phyloP scores from a whole-genome alignment of 2,888 invertebrate genomes.

The Andricus curvator region DNA sequence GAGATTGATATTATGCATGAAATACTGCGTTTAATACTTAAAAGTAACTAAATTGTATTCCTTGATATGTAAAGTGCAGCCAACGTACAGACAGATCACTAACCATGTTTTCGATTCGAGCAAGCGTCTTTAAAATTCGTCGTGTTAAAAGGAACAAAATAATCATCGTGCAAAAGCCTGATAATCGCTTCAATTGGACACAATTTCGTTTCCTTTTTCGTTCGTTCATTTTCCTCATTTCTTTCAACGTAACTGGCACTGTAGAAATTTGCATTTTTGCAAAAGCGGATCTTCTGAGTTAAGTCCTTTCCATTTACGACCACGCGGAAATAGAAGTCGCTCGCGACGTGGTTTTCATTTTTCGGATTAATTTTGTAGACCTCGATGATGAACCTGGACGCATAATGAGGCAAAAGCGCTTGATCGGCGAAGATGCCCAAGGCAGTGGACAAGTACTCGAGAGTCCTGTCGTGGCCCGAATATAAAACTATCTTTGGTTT shows the following conservation, averaged over 20 bases:
- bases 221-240: constrained; percentile 77
- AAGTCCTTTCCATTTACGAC: constrained; percentile 93
- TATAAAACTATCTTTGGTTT: constrained; percentile 88
- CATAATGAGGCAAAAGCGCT: constrained; percentile 88
- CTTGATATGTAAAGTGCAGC: constrained; percentile 29
- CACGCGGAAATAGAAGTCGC: constrained; percentile 89
- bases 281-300: constrained; percentile 90
- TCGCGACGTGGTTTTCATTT: constrained; percentile 81
- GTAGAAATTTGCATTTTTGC: constrained; percentile 82
- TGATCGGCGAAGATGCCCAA: constrained; percentile 84
- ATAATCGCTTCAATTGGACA: constrained; percentile 94
- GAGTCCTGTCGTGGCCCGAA: constrained; percentile 95
- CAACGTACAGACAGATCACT: background rate
- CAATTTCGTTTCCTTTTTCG: constrained; percentile 80
- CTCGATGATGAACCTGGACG: constrained; percentile 92
- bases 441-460: constrained; percentile 90
- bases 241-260: constrained; percentile 71
- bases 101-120: constrained; percentile 54
- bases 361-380: constrained; percentile 87
- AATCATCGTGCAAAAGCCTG: constrained; percentile 92
- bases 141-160: constrained; percentile 90
- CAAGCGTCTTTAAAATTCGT: constrained; percentile 94
- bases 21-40: constrained; percentile 31
- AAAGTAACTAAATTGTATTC: constrained; percentile 16
- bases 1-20: background rate